Conservation (phyloP, 1,140 invertebrate species). For the Meloidogyne floridensis region DNA sequence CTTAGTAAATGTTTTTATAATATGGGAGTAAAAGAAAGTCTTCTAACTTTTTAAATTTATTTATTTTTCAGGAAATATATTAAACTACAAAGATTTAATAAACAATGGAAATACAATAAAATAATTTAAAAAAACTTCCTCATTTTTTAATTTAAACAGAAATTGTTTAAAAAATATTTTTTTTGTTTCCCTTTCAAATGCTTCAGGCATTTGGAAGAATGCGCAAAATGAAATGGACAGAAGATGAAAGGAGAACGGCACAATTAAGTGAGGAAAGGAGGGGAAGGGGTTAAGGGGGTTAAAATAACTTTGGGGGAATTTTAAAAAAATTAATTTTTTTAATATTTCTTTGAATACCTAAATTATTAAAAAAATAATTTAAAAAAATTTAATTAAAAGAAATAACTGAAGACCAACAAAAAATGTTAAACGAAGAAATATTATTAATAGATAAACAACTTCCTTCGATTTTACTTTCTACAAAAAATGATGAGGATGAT, state of each 20-base stretch:
- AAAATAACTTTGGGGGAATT: not conserved
- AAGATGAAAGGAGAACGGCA: not conserved
- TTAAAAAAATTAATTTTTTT: not conserved
- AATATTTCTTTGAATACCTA: no score
- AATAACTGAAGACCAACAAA: not conserved
- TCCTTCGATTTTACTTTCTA: no score
- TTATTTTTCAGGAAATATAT: no score
- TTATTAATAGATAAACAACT: not conserved
- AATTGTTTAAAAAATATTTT: not conserved
- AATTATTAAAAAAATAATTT: not conserved
- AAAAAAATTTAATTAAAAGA: not conserved
- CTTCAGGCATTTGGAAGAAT: slow-evolving; percentile 7
- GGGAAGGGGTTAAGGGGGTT: no score
- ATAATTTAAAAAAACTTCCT: not conserved
- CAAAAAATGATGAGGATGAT: no score
- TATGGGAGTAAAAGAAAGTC: no score
- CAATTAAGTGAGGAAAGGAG: not conserved
- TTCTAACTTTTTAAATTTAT: no score
- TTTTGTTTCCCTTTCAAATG: not conserved
- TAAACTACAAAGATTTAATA: no score
- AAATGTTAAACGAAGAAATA: not conserved
- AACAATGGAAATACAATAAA: not conserved
- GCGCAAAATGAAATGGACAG: not conserved
- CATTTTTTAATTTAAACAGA: not conserved
- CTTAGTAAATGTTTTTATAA: no score